Evolutionary conservation across 2,113 vertebrate genomes (phyloP).

Genomic region (Onychorhynchus coronatus): DNA sequence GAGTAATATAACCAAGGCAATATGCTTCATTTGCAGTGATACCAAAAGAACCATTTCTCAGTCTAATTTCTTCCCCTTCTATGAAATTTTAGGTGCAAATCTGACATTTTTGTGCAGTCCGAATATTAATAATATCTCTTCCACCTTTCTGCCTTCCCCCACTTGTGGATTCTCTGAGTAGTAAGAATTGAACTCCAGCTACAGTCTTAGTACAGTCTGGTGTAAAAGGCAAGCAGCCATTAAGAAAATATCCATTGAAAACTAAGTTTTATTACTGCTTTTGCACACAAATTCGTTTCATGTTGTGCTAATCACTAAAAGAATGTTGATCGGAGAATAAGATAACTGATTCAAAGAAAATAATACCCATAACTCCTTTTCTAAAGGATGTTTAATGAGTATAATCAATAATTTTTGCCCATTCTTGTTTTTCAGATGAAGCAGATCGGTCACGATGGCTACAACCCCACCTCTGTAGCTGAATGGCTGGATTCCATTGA

Average conservation of each 20-base stretch:
- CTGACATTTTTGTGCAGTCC: not conserved
- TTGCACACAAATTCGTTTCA: not conserved
- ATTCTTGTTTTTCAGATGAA: conserved; percentile 82
- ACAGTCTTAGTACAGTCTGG: not conserved
- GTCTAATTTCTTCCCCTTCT: not conserved
- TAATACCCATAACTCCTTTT: not conserved
- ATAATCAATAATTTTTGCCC: not conserved
- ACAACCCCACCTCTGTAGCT: conserved; percentile 93
- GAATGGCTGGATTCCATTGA: conserved; percentile 98
- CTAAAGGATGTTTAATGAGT: not conserved
- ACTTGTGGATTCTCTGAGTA: not conserved
- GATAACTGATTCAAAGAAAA: not conserved
- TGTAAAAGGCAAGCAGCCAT: not conserved
- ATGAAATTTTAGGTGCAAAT: not conserved
- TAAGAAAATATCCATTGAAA: not conserved
- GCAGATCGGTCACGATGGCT: conserved; percentile 89
- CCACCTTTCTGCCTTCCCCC: not conserved
- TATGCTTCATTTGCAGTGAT: not conserved
- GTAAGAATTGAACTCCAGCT: not conserved
- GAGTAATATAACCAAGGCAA: not conserved
- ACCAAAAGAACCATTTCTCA: not conserved
- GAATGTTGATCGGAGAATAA: not conserved
- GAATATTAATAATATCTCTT: not conserved
- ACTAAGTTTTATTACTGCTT: not conserved
- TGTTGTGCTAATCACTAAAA: not conserved